Conservation (phyloP, 2,888 invertebrate genomes). For the Mycalesis mineus region DNA sequence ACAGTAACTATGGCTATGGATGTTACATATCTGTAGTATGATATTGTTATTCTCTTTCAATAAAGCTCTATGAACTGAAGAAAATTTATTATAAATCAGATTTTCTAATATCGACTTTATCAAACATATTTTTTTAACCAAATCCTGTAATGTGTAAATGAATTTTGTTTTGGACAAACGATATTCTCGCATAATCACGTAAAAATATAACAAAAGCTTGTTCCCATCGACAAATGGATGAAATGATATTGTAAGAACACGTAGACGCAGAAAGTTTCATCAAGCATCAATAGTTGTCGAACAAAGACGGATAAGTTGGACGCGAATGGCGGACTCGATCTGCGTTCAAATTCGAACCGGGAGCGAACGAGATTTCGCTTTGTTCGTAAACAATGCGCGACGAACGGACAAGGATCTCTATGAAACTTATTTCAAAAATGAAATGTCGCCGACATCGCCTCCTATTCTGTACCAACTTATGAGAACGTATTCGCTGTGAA, state of each 20-base stretch:
- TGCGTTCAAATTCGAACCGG: constrained; percentile 44
- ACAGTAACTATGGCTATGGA: too few relatives aligned
- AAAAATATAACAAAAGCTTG: constrained; percentile 6
- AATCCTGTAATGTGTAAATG: too few relatives aligned
- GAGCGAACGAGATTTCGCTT: constrained; percentile 54
- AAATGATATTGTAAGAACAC: constrained; percentile 37
- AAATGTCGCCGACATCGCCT: constrained; percentile 5
- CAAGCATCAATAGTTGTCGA: constrained; percentile 59
- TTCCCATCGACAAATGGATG: constrained; percentile 14
- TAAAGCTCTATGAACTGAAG: too few relatives aligned
- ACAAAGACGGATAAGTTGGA: constrained; percentile 65
- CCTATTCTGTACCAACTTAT: constrained; percentile 3
- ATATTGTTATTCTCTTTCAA: too few relatives aligned
- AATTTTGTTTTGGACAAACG: too few relatives aligned
- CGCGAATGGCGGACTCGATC: constrained; percentile 49
- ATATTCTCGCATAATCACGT: too few relatives aligned
- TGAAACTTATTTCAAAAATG: constrained; percentile 57
- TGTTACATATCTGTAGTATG: too few relatives aligned
- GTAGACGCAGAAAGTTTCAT: constrained; percentile 53
- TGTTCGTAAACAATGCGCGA: constrained; percentile 69
- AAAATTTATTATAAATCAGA: too few relatives aligned
- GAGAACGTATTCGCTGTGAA: constrained; percentile 5
- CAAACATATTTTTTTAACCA: too few relatives aligned
- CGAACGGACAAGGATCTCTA: constrained; percentile 51
- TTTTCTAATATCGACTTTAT: too few relatives aligned